Evolutionary conservation across 2,888 invertebrate genomes (phyloP), one percentile per base, ranked within the genome.

Genomic region (Tineola bisselliella): DNA sequence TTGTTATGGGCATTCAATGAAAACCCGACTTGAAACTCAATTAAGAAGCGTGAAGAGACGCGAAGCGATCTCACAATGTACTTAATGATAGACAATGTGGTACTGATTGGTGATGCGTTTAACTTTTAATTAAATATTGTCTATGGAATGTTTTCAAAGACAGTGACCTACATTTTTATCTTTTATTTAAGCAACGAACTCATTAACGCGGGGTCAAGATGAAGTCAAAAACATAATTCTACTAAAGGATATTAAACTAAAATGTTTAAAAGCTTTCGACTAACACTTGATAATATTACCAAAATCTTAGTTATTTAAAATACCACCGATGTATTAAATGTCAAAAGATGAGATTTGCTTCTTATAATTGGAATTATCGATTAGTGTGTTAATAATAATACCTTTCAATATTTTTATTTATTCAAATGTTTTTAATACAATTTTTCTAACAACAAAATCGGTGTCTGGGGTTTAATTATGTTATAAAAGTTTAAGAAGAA

Each of bases 151-250:
- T 54, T 18, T 54, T 54, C 15, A 25, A 17, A 54, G 54, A 54
- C 54, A 54, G 54, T 54, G 54, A 54, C 54, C 54, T 25, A 54
- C 54, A 54, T 54, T 54, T 54, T 54, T 54, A 54, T 54, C 54
- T 17, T 54, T 25, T 25, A 54, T 25, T 54, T 25, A 25, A 54
- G 18, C 54, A 54, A 25, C 25, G 54, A 54, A 54, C 54, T 25
- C 54, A 54, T 25, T 54, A 54, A 10, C 18, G 48, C 48, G 48
- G 48, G 48, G 13, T 48, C 48, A 13, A 48, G 48, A 48, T 5
- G 48, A 38, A 12, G 38, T 38, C 38, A 38, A n/a, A 38, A 38
- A 38, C 38, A 38, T 38, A 38, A 38, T 38, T 10, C 5, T 6
- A 38, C 38, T 38, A 38, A 38, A 38, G 38, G n/a, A 38, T 10